Evolutionary conservation across 2,113 vertebrate genomes (phyloP).

Genomic region (Dasyprocta punctata): DNA sequence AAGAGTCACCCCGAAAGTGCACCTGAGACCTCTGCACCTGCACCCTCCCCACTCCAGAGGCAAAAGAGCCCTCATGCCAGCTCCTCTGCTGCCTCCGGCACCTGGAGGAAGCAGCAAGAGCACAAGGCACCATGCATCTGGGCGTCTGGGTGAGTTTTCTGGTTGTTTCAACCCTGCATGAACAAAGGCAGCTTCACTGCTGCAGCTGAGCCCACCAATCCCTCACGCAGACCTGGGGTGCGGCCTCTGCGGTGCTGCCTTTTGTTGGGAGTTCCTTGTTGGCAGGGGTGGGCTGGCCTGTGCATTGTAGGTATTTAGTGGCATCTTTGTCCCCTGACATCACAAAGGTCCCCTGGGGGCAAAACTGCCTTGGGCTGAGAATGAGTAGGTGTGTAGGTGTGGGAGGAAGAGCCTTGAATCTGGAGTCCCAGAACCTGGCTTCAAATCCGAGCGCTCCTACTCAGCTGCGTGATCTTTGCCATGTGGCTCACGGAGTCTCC

Average conservation of each 20-base stretch:
- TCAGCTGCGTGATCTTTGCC: background rate
- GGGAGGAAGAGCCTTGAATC: background rate
- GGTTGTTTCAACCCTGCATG: background rate
- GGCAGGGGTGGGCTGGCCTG: background rate
- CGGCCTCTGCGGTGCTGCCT: background rate
- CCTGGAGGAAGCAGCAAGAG: background rate
- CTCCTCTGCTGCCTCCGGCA: background rate
- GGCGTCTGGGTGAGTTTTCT: background rate
- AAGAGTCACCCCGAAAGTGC: background rate
- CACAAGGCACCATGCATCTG: background rate
- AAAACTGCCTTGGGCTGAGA: background rate
- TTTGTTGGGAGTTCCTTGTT: background rate
- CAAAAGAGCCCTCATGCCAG: background rate
- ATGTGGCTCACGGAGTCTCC: accelerated
- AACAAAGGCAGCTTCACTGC: background rate
- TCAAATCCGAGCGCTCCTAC: background rate
- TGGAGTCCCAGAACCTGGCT: background rate
- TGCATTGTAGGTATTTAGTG: background rate
- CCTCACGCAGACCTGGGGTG: background rate
- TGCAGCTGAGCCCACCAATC: background rate
- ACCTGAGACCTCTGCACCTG: background rate
- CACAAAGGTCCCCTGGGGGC: background rate
- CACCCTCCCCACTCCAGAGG: background rate
- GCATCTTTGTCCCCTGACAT: background rate
- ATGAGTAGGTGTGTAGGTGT: no score